Evolutionary conservation across 2,113 vertebrate genomes (phyloP), one percentile per base, ranked within the genome.

Genomic region (Gadus macrocephalus): DNA sequence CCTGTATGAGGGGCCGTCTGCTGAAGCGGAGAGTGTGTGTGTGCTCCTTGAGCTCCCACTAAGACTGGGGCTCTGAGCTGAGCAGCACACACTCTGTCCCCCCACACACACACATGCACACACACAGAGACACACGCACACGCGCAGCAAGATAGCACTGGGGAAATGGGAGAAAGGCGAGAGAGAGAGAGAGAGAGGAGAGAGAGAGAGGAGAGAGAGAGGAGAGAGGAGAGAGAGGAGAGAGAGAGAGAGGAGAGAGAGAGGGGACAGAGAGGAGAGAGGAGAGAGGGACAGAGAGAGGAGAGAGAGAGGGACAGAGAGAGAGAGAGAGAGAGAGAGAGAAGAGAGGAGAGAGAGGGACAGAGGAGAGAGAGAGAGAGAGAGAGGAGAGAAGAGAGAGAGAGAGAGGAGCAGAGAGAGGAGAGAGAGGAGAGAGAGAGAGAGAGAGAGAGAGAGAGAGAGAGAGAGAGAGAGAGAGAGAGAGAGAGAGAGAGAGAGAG

Each of bases 51-150:
- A 73, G 80, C 76, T 55, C 58, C 83, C 67, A 76, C 68, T 67
- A 66, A 62, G 68, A 85, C 79, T 85, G 72, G 71, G 75, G 67
- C 78, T 42, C 71, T 0, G 76, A 86, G 76, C 82, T 80, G 82
- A 78, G 0, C 58, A 66, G 66, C 22, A n/a, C 55, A 58, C 16
- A 58, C 4, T n/a, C 15, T 17, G 15, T 14, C 55, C 15, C 15
- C n/a, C 55, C n/a, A 66, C 65, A 53, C 65, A 53, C 65, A 53
- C 20, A 25, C 65, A 67, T 66, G 62, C 42, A 66, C n/a, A 53
- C 64, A 66, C 35, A 66, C 64, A 42, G 35, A 49, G 35, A 42
- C n/a, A 20, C 64, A 66, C 68, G 62, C 76, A 71, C 71, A 38
- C 62, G 68, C 66, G 53, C 64, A 72, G 68, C 69, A 53, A 69